A percentile compares a stretch with the other conserved stretches of the same genome.
phyloP scores from a whole-genome alignment of 1,140 invertebrate species.

The Ridgeia piscesae region DNA sequence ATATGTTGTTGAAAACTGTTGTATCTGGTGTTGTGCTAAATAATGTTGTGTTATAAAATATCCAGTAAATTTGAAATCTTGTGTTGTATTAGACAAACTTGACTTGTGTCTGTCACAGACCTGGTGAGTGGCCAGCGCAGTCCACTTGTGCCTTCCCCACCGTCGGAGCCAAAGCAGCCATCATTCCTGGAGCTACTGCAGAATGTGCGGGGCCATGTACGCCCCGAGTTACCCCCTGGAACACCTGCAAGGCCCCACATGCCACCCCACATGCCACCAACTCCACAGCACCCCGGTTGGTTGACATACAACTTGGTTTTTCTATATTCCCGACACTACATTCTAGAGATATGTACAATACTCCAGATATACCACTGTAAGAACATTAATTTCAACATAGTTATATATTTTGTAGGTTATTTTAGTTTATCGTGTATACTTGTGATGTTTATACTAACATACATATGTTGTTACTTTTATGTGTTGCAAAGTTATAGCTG shows the following conservation, averaged over 20 bases:
- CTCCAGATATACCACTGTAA: no score
- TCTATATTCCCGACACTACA: not conserved
- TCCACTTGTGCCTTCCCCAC: slow-evolving; percentile 43
- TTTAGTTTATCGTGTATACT: no score
- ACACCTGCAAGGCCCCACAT: not conserved
- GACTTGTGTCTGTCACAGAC: slow-evolving; percentile 32
- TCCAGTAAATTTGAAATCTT: no score
- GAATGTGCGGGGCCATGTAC: not conserved
- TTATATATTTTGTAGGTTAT: no score
- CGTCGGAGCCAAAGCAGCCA: slow-evolving; percentile 28
- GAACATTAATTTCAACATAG: no score
- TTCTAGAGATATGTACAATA: no score
- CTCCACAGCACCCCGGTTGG: not conserved
- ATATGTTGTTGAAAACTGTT: no score
- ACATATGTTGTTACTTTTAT: no score
- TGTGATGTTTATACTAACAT: no score
- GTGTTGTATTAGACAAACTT: not conserved
- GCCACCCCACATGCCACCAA: not conserved
- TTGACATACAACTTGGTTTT: not conserved
- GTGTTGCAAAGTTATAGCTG: no score
- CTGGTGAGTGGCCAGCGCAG: slow-evolving; percentile 45
- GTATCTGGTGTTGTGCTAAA: no score
- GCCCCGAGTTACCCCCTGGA: not conserved
- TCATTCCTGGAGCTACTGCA: not conserved
- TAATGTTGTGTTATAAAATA: no score